Conservation (phyloP, 2,888 invertebrate species). For the Andrena dorsata region DNA sequence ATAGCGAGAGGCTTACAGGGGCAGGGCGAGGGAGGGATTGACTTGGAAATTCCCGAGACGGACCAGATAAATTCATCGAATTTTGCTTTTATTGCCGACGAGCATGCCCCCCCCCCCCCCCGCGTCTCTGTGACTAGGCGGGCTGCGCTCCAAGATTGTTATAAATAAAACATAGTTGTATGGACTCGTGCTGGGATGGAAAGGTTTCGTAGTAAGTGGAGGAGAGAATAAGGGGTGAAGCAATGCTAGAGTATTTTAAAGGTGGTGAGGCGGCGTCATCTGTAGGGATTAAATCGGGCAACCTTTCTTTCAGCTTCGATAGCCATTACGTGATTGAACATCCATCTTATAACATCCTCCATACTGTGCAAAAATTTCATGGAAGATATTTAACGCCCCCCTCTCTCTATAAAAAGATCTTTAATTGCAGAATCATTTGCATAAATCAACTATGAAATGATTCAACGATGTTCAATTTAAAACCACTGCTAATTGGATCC, state of each 20-base stretch:
- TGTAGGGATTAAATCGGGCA: too few relatives aligned
- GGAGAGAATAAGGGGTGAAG: not conserved
- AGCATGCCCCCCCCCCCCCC: conserved; percentile 8
- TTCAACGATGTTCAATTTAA: not conserved
- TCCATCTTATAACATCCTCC: too few relatives aligned
- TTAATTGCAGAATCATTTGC: too few relatives aligned
- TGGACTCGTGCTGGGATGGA: not conserved
- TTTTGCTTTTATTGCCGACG: conserved; percentile 39
- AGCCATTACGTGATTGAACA: not conserved
- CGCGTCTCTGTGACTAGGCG: conserved; percentile 9
- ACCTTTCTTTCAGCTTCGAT: too few relatives aligned
- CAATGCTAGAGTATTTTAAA: too few relatives aligned
- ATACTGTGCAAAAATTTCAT: too few relatives aligned
- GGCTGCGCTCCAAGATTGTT: conserved; percentile 19
- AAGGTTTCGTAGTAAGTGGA: not conserved
- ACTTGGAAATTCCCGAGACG: conserved; percentile 42
- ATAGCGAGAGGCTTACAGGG: not conserved
- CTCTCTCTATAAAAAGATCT: too few relatives aligned
- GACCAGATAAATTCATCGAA: conserved; percentile 44
- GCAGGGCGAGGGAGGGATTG: conserved; percentile 14
- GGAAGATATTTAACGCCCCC: too few relatives aligned
- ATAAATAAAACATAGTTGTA: conserved; percentile 53
- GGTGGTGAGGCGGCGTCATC: too few relatives aligned
- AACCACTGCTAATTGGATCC: not conserved
- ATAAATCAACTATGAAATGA: too few relatives aligned